phyloP scores from a whole-genome alignment of 2,113 vertebrate genomes.

The Gnathonemus echidnorhynchus region DNA sequence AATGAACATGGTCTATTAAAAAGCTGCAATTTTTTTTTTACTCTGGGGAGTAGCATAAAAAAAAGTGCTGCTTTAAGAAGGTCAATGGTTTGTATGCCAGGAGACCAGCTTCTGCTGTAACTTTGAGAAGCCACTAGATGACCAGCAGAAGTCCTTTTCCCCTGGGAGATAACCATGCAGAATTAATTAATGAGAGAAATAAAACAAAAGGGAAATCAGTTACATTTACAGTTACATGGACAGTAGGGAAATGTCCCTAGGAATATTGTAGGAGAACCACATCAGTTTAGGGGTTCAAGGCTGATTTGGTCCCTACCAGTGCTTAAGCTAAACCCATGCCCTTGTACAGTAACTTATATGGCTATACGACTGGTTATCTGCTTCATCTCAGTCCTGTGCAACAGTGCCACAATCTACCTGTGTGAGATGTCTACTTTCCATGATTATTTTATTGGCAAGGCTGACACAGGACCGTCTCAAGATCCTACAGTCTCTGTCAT shows the following conservation, averaged over 20 bases:
- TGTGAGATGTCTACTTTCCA: not conserved
- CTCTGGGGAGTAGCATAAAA: not conserved
- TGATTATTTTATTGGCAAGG: not conserved
- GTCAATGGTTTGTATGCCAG: not conserved
- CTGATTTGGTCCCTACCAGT: not conserved
- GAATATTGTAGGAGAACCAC: not conserved
- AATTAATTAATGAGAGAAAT: not conserved
- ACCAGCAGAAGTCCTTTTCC: not conserved
- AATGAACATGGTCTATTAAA: constrained; percentile 5
- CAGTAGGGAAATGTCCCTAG: not conserved
- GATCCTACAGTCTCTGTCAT: not conserved
- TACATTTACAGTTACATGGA: not conserved
- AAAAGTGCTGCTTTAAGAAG: not conserved
- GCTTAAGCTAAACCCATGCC: not conserved
- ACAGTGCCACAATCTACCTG: not conserved
- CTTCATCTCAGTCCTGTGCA: not conserved
- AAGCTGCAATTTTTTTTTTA: not conserved
- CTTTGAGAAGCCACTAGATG: not conserved
- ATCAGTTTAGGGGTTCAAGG: not conserved
- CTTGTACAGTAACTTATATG: not conserved
- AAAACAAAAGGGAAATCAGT: not conserved
- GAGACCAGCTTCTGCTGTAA: not conserved
- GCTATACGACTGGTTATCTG: not conserved
- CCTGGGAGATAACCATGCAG: not conserved
- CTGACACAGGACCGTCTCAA: not conserved